Evolutionary conservation across 2,797 vertebrate species (phyloP).

Genomic region (Acomys russatus): DNA sequence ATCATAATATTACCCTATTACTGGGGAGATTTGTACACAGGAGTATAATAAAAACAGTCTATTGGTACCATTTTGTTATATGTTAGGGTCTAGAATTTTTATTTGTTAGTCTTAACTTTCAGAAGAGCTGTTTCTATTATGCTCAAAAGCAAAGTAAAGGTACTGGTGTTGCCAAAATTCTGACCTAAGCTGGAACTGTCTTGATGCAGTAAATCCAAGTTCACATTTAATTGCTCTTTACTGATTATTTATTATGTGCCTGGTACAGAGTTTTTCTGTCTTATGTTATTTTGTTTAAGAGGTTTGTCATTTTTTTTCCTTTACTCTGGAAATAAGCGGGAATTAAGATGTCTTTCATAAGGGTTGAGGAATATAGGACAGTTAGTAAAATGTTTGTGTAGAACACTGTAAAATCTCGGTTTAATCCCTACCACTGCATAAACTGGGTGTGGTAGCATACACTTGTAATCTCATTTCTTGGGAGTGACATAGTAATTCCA

Average conservation of each 20-base stretch:
- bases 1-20: constrained; percentile 56
- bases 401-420: neutral
- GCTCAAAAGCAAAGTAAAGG: constrained; percentile 65
- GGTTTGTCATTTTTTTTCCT: constrained; percentile 8
- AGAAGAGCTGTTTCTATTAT: constrained; percentile 56
- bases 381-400: neutral
- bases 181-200: neutral
- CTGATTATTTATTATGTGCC: constrained; percentile 64
- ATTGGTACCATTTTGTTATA: neutral
- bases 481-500: neutral
- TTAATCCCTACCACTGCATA: neutral
- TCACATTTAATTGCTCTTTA: constrained; percentile 68
- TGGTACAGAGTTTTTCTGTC: constrained; percentile 52
- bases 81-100: constrained; percentile 56
- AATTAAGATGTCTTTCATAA: constrained; percentile 69
- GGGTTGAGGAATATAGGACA: neutral
- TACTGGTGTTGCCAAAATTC: constrained; percentile 51
- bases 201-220: constrained; percentile 28
- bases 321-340: constrained; percentile 40
- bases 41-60: constrained; percentile 31
- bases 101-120: constrained; percentile 47
- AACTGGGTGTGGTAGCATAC: neutral
- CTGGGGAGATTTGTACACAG: constrained; percentile 41
- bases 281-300: constrained; percentile 65
- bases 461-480: neutral